A percentile compares a stretch with the other conserved stretches of the same genome.
phyloP scores from a whole-genome alignment of 2,113 vertebrate species.

The Hemiscyllium ocellatum region DNA sequence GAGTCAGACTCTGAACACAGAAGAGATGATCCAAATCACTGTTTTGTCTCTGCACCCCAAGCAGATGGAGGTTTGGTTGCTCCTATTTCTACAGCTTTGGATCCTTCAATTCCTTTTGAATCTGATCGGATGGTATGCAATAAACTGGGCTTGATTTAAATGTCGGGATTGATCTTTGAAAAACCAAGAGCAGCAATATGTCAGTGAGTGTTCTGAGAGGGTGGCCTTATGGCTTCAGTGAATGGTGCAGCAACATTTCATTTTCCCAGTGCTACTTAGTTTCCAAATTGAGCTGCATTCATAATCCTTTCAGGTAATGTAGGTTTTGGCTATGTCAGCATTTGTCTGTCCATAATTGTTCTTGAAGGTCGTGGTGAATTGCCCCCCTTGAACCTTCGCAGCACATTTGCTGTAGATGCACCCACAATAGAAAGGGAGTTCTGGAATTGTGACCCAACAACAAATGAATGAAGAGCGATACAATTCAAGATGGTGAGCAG shows the following conservation, averaged over 20 bases:
- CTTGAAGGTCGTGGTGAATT: no score
- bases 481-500: no score
- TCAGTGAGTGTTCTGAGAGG: neutral
- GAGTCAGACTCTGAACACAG: neutral
- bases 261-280: neutral
- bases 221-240: neutral
- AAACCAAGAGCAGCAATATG: no score
- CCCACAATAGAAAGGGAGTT: no score
- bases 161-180: neutral
- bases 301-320: no score
- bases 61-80: neutral
- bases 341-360: no score
- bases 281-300: neutral
- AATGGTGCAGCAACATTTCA: neutral
- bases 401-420: no score
- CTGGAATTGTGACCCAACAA: no score
- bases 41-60: neutral
- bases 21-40: neutral
- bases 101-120: constrained; percentile 20
- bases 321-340: no score
- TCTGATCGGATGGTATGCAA: constrained; percentile 29
- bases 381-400: no score
- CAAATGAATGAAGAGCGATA: no score
- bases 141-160: neutral
- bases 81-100: neutral